Evolutionary conservation across 2,888 invertebrate genomes (phyloP).

Genomic region (Hoplodrina blanda): DNA sequence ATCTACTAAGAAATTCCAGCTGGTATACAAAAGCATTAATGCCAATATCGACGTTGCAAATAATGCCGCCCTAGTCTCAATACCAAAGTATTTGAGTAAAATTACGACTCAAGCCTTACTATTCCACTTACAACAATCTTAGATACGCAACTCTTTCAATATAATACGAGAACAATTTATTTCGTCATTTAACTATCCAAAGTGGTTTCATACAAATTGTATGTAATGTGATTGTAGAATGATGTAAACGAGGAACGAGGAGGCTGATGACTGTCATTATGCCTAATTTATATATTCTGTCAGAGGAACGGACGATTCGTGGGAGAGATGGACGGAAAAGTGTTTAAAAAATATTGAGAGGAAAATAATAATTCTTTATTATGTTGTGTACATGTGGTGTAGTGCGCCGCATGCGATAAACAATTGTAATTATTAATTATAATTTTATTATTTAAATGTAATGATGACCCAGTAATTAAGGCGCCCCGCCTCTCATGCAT

Average conservation of each 20-base stretch:
- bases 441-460: too few species aligned
- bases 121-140: conserved; percentile 52
- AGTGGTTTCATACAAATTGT: conserved; percentile 72
- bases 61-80: neutral
- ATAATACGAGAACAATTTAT: conserved; percentile 64
- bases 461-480: too few species aligned
- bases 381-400: too few species aligned
- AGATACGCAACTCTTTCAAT: conserved; percentile 59
- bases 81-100: conserved; percentile 25
- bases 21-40: neutral
- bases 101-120: conserved; percentile 31
- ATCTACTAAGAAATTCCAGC: neutral
- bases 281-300: conserved; percentile 86
- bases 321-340: conserved; percentile 67
- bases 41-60: neutral
- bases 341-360: conserved; percentile 29
- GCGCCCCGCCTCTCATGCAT: too few species aligned
- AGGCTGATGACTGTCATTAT: conserved; percentile 85
- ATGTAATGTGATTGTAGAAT: conserved; percentile 80
- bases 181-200: conserved; percentile 68
- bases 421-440: too few species aligned
- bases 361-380: neutral
- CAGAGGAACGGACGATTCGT: conserved; percentile 77
- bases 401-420: too few species aligned
- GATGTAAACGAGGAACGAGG: conserved; percentile 82